Evolutionary conservation across 2,797 vertebrate species (phyloP).

Genomic region (Bovichtus variegatus): DNA sequence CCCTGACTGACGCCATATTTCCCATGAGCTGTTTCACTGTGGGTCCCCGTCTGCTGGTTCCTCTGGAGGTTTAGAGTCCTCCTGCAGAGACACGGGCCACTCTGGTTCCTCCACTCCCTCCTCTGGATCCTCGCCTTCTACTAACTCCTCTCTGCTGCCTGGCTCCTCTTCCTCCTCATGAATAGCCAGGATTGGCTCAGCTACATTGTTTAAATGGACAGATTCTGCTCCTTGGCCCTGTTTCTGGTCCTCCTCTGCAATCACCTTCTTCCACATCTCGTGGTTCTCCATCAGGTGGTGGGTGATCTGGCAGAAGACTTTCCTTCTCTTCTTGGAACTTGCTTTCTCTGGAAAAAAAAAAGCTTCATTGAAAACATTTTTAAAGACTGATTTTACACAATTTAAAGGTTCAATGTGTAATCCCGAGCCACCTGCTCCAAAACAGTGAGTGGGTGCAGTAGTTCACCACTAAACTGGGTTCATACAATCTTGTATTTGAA

Average conservation of each 20-base stretch:
- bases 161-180: slow-evolving; percentile 96
- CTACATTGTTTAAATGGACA: slow-evolving; percentile 81
- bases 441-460: no score
- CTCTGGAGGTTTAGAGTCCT: slow-evolving; percentile 64
- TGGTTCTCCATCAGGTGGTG: slow-evolving; percentile 97
- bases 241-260: slow-evolving; percentile 88
- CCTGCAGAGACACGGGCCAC: slow-evolving; percentile 66
- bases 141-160: slow-evolving; percentile 83
- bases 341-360: slow-evolving; percentile 76
- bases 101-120: slow-evolving; percentile 69
- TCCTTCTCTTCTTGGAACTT: slow-evolving; percentile 88
- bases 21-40: slow-evolving; percentile 69
- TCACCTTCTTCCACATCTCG: slow-evolving; percentile 98
- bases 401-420: no score
- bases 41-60: slow-evolving; percentile 61
- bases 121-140: slow-evolving; percentile 77
- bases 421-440: no score
- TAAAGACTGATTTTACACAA: not conserved
- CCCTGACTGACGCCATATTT: slow-evolving; percentile 67
- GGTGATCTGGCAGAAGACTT: slow-evolving; percentile 96
- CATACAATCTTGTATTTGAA: no score
- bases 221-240: slow-evolving; percentile 82
- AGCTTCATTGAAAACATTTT: not conserved
- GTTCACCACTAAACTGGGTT: no score
- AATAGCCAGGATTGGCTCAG: slow-evolving; percentile 94